Percentiles rank a stretch among this genome's conserved stretches.
Conservation (phyloP, 53 echinoderm and acorn worm genomes). For the Crossaster papposus region DNA sequence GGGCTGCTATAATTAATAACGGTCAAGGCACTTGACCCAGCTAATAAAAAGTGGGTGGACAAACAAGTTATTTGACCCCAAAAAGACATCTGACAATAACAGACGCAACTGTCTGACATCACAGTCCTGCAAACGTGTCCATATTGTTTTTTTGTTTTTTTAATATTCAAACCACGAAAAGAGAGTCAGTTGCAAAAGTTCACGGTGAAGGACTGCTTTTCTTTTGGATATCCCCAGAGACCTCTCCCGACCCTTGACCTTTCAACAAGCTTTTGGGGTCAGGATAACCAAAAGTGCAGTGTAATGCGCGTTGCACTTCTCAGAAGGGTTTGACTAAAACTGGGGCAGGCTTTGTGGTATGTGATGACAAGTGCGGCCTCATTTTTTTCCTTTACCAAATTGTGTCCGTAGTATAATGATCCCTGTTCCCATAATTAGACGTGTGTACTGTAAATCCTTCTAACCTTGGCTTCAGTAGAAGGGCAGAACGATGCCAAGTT, state of each 20-base stretch:
- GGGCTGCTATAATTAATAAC: too few relatives aligned
- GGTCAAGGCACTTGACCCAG: too few relatives aligned
- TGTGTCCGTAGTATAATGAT: neutral
- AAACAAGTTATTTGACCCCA: too few relatives aligned
- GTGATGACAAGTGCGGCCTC: conserved; percentile 27
- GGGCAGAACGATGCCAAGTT: neutral
- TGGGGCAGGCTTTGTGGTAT: conserved; percentile 24
- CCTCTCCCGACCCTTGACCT: conserved; percentile 22
- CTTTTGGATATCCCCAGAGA: neutral
- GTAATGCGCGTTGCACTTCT: neutral
- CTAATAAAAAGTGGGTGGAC: too few relatives aligned
- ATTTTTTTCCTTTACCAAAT: neutral
- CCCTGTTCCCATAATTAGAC: neutral
- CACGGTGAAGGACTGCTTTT: neutral
- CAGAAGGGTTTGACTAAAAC: conserved; percentile 8
- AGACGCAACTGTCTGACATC: too few relatives aligned
- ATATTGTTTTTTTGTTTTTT: too few relatives aligned
- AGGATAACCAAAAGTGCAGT: conserved; percentile 15
- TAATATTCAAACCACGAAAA: too few relatives aligned
- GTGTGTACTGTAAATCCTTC: neutral
- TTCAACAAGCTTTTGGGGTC: conserved; percentile 16
- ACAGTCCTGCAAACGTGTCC: too few relatives aligned
- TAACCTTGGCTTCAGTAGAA: neutral
- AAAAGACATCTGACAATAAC: too few relatives aligned
- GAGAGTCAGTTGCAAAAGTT: neutral